These are phyloP conservation scores for Drosophila kuntzei DNA, from an alignment of 2,888 invertebrate species.

Conservation along the genomic window DNA sequence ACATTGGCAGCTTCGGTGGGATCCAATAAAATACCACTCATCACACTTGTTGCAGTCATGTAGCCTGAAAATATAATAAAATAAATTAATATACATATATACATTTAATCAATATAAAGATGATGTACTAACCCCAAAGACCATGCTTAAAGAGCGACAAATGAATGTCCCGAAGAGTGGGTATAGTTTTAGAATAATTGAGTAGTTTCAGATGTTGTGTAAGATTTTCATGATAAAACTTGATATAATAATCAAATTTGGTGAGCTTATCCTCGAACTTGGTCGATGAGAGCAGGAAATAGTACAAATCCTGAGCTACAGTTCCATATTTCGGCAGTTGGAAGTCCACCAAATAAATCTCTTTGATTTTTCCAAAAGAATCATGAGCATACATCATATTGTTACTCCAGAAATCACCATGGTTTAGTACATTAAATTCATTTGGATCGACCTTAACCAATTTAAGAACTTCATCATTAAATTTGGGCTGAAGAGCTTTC, in stretches of 20 bases:
- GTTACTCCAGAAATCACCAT: conserved; percentile 80
- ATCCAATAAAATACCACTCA: conserved; percentile 72
- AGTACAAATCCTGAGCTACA: conserved; percentile 78
- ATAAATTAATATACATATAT: neutral
- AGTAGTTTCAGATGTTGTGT: conserved; percentile 69
- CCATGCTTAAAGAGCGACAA: conserved; percentile 49
- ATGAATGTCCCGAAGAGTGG: conserved; percentile 73
- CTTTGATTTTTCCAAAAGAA: conserved; percentile 62
- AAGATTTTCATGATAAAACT: conserved; percentile 80
- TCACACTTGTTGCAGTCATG: conserved; percentile 46
- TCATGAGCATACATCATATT: conserved; percentile 81
- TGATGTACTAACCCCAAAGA: conserved; percentile 8
- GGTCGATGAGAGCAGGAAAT: conserved; percentile 81
- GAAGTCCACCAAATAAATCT: conserved; percentile 78
- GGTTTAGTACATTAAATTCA: conserved; percentile 76
- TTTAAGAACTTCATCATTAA: conserved; percentile 52
- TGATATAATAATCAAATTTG: conserved; percentile 81
- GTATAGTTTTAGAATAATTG: conserved; percentile 74
- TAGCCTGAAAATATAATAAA: conserved; percentile 4
- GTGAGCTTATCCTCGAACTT: conserved; percentile 75
- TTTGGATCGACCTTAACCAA: conserved; percentile 40
- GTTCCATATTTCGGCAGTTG: conserved; percentile 76
- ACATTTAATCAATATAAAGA: neutral
- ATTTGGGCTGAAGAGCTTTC: conserved; percentile 6
- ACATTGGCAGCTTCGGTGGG: conserved; percentile 68